A percentile compares a stretch with the other conserved stretches of the same genome.
Conservation (phyloP, 2,888 invertebrate species). For the Hirtodrosophila alboralis region DNA sequence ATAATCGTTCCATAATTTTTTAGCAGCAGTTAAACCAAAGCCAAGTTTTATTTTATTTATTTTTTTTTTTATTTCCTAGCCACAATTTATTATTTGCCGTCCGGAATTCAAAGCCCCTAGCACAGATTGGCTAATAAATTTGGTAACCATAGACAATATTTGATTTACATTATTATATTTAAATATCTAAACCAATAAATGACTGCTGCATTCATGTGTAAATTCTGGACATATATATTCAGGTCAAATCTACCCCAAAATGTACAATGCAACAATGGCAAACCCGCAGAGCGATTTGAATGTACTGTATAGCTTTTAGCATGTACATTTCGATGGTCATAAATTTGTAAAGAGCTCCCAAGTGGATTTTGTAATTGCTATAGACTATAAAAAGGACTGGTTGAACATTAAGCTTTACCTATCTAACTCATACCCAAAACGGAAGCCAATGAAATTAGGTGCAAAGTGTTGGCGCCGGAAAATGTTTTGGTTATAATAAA, state of each 20-base stretch:
- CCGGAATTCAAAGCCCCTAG: too few species aligned
- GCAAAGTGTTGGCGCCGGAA: slow-evolving; percentile 58
- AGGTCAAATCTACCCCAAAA: too few species aligned
- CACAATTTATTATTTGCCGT: too few species aligned
- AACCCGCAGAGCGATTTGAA: slow-evolving; percentile 28
- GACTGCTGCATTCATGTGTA: too few species aligned
- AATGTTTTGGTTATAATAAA: slow-evolving; percentile 45
- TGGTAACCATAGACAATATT: too few species aligned
- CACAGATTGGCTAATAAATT: too few species aligned
- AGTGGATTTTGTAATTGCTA: slow-evolving; percentile 46
- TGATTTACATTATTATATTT: too few species aligned
- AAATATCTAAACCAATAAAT: too few species aligned
- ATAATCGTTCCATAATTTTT: too few species aligned
- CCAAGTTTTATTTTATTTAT: too few species aligned
- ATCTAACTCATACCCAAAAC: slow-evolving; percentile 12
- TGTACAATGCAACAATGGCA: slow-evolving; percentile 31
- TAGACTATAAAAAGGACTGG: slow-evolving; percentile 7
- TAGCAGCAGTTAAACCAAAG: too few species aligned
- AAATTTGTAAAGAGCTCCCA: slow-evolving; percentile 54
- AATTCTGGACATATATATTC: not conserved
- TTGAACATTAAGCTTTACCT: not conserved
- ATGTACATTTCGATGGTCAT: slow-evolving; percentile 55
- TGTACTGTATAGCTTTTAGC: slow-evolving; percentile 16
- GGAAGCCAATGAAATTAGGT: slow-evolving; percentile 62
- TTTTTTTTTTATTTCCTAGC: too few species aligned